Conservation (phyloP, 2,797 vertebrate species). For the Hyperoplus immaculatus region DNA sequence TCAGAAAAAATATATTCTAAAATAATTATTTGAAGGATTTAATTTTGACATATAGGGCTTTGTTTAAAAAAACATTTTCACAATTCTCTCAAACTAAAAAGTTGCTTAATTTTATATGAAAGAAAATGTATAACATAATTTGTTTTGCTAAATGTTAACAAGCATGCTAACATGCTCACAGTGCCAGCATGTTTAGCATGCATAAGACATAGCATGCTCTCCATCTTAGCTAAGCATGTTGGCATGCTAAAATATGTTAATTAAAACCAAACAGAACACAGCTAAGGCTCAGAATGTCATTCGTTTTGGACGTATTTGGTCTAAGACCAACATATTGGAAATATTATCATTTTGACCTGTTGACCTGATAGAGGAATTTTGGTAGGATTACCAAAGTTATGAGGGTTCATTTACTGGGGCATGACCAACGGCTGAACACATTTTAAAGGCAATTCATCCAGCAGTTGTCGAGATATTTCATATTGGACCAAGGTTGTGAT, state of each 20-base stretch:
- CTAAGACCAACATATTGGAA: neutral
- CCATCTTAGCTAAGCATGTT: neutral
- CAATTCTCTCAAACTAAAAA: neutral
- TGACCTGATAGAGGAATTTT: neutral
- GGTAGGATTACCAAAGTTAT: neutral
- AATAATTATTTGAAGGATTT: too few relatives aligned
- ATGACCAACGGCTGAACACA: neutral
- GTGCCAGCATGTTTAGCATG: neutral
- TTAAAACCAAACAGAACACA: neutral
- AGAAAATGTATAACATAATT: neutral
- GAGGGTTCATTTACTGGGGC: neutral
- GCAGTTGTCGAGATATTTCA: neutral
- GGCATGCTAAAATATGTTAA: neutral
- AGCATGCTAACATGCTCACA: neutral
- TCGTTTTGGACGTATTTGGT: neutral
- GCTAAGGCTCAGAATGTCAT: neutral
- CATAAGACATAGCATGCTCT: neutral
- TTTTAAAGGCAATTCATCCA: neutral
- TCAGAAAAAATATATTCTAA: too few relatives aligned
- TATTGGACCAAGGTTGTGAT: neutral
- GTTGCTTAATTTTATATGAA: neutral
- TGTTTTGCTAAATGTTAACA: neutral
- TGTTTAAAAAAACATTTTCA: neutral
- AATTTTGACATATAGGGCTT: too few relatives aligned
- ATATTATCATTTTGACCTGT: neutral